Evolutionary conservation across 2,113 vertebrate genomes (phyloP), one percentile per base, ranked within the genome.

Genomic region (Melanostigma gelatinosum): DNA sequence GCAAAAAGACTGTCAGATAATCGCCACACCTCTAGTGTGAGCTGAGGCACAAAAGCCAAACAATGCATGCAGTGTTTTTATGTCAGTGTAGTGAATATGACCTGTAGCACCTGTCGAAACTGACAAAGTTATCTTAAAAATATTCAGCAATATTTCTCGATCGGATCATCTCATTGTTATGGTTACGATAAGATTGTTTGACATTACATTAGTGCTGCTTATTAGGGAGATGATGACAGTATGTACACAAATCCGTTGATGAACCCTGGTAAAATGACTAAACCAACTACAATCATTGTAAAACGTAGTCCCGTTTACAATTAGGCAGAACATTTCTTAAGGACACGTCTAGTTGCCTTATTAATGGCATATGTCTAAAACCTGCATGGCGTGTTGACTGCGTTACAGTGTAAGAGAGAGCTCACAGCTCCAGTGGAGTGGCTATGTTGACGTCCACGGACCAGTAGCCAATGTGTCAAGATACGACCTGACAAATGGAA

Each of bases 131-230:
- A 27, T 69, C 27, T 68, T 57, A 13, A 42, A 71, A 64, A 65
- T 42, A 63, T 64, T 54, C 12, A 62, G 22, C 18, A 34, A 48
- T 8, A 44, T 36, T 44, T 40, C 11, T 58, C 7, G 67, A 89
- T 86, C 84, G 71, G 60, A 83, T 83, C 67, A 79, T 54, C 74
- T 85, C 32, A 72, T 57, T 61, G 69, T 6, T 34, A 12, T 40
- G 46, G 44, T 40, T 74, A 77, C 0, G 60, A 79, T 79, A 77
- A 75, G 84, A 68, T 65, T 78, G 44, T 74, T 80, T 89, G 72
- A 76, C 85, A 79, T 63, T 62, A 79, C 79, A 64, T 85, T 68
- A 69, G 24, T 48, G n/a, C 46, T 87, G 78, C 80, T 71, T 72
- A 80, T 80, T 70, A 54, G 68, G 36, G 24, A 71, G 57, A 8